Evolutionary conservation across 1,140 invertebrate species (phyloP).

Genomic region (Pemphigus obesinymphae): DNA sequence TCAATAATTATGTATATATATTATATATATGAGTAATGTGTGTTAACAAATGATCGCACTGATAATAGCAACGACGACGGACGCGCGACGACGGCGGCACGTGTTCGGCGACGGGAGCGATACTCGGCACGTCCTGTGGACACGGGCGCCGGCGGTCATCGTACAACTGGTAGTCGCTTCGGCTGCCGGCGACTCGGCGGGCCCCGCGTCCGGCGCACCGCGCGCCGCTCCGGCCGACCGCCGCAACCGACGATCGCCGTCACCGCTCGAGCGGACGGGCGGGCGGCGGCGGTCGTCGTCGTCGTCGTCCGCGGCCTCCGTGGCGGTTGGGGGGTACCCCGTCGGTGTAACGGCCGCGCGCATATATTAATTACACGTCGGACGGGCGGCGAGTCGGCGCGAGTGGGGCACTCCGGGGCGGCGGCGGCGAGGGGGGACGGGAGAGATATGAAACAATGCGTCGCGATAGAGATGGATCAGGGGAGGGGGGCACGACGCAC

Average conservation of each 20-base stretch:
- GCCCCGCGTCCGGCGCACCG: conserved; percentile 25
- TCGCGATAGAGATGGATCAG: neutral
- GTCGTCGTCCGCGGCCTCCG: neutral
- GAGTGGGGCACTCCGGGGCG: neutral
- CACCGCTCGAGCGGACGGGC: neutral
- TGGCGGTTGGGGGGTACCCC: neutral
- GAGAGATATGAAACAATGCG: neutral
- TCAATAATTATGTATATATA: neutral
- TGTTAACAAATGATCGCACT: neutral
- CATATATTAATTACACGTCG: conserved; percentile 40
- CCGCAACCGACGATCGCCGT: neutral
- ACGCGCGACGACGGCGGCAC: conserved; percentile 13
- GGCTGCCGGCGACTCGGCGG: conserved; percentile 38
- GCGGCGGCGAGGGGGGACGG: neutral
- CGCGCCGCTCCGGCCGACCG: neutral
- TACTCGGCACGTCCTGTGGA: conserved; percentile 39
- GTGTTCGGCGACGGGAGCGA: conserved; percentile 36
- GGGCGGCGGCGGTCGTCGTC: neutral
- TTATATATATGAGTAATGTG: neutral
- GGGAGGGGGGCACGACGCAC: neutral
- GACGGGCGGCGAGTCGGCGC: neutral
- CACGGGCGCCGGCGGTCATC: conserved; percentile 37
- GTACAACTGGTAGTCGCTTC: conserved; percentile 40
- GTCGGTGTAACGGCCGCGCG: conserved; percentile 34
- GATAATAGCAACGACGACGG: neutral